Percentiles rank a stretch among this genome's conserved stretches.
These are phyloP conservation scores for Rhinoraja longicauda DNA, from an alignment of 2,797 vertebrate genomes.

Conservation along the genomic window DNA sequence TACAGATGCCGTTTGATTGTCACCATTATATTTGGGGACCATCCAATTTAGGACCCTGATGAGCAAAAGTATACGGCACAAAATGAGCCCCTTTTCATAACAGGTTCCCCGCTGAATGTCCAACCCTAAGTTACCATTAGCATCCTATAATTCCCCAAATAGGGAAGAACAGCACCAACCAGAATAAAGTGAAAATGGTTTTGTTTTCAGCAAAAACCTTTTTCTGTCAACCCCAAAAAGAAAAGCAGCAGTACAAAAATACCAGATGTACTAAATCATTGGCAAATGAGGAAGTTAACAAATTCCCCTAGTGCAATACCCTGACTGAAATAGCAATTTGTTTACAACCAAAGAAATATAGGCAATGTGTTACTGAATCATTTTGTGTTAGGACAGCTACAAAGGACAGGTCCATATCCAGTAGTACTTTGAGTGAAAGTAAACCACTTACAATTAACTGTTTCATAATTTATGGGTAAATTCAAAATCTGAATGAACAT, in stretches of 20 bases:
- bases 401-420: not conserved
- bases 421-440: not conserved
- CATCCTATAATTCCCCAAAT: not conserved
- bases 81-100: not conserved
- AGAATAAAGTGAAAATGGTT: not conserved
- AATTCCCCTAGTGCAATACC: not conserved
- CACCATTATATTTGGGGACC: too few relatives aligned
- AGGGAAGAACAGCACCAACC: too few relatives aligned
- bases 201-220: not conserved
- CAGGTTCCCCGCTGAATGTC: not conserved
- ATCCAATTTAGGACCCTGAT: too few relatives aligned
- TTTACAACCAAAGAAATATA: not conserved
- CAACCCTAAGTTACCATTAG: not conserved
- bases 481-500: not conserved
- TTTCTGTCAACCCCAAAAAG: not conserved
- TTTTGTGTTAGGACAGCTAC: not conserved
- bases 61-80: not conserved
- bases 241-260: not conserved
- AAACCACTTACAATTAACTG: not conserved
- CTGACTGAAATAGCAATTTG: not conserved
- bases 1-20: too few relatives aligned
- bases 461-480: not conserved
- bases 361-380: not conserved
- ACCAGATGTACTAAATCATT: not conserved
- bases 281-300: constrained; percentile 15